Evolutionary conservation across 2,113 vertebrate genomes (phyloP).

Genomic region (Dinomys branickii): DNA sequence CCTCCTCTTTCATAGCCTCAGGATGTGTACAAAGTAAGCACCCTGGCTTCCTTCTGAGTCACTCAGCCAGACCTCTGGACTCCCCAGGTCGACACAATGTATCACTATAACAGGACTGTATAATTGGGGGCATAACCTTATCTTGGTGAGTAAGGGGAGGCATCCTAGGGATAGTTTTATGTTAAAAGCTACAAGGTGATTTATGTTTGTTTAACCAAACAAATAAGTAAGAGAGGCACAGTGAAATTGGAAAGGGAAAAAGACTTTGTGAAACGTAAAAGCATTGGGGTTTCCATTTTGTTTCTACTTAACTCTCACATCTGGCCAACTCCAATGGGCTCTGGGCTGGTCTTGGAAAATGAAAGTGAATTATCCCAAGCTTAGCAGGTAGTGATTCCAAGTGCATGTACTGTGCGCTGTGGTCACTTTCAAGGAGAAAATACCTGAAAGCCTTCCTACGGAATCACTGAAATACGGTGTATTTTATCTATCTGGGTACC

Average conservation of each 20-base stretch:
- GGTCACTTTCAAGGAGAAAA: conserved; percentile 7
- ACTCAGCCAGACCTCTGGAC: no score
- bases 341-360: neutral
- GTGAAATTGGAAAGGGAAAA: neutral
- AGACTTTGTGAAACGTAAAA: neutral
- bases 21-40: no score
- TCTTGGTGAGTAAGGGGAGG: neutral
- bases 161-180: neutral
- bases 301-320: neutral
- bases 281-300: neutral
- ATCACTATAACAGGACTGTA: no score
- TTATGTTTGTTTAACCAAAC: neutral
- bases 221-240: neutral
- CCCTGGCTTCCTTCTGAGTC: no score
- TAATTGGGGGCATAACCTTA: no score
- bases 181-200: neutral
- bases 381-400: neutral
- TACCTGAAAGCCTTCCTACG: neutral
- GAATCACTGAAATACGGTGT: neutral
- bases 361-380: neutral
- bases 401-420: neutral
- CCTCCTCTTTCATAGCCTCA: no score
- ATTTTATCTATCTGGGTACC: neutral
- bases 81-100: no score
- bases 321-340: neutral